Evolutionary conservation across 2,888 invertebrate species (phyloP), one percentile per base, ranked within the genome.

Genomic region (Melinaea menophilus): DNA sequence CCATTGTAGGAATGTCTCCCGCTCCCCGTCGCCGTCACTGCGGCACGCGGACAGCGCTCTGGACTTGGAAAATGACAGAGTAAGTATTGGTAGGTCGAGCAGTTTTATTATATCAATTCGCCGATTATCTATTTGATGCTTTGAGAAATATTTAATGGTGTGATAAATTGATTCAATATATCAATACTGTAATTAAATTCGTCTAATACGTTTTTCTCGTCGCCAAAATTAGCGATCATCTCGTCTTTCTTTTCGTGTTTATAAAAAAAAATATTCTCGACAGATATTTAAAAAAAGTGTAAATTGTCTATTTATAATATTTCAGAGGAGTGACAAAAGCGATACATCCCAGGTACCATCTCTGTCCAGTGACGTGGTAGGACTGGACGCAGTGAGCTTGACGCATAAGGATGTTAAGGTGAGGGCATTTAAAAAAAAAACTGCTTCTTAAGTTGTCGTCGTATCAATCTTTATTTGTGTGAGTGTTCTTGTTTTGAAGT

Each of bases 11-110:
- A 86, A 90, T 80, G 75, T 84, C n/a, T 91, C 91, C n/a, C 81
- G 91, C 0, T 91, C 91, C 1, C 91, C 91, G 2, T 91, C 91
- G 5, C 91, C 91, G 0, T 88, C 88, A 2, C 80, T 85, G 0
- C 81, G 90, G 2, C 79, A 75, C 69, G 73, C 79, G 35, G 85
- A 88, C 64, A 77, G 76, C 59, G 76, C 78, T 22, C 67, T 79
- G 2, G 90, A 90, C 62, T 74, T 77, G 58, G 91, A 90, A 56
- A 83, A 82, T 82, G 88, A 89, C 66, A 88, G 85, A 82, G 89
- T 88, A 75, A 72, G 70, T 62, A 13, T 11, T 34, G 12, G 22
- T 33, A 37, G 35, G 11, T 45, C 41, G 41, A 41, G 41, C 41
- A 1, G 41, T 9, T 41, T 41, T 41, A 41, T 41, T 41, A 9